These are phyloP conservation scores for Otocyon megalotis DNA, from an alignment of 2,113 vertebrate genomes.

Conservation along the genomic window DNA sequence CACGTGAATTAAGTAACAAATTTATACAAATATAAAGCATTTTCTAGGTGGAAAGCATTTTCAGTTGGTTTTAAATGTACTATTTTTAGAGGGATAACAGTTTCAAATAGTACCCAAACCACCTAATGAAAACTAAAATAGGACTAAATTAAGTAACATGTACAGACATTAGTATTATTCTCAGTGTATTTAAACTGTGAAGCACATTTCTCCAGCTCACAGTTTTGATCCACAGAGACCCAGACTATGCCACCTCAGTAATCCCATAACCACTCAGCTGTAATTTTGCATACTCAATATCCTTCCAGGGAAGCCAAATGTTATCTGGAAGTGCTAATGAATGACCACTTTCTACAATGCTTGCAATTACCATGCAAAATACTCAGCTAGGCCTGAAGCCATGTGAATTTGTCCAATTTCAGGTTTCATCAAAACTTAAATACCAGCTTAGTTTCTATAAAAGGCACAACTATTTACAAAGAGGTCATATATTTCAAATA, in stretches of 20 bases:
- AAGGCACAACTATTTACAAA: neutral
- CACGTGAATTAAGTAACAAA: neutral
- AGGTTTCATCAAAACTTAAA: conserved; percentile 53
- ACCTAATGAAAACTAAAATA: conserved; percentile 2
- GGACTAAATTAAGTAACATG: neutral
- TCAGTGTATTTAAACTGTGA: neutral
- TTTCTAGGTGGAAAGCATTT: neutral
- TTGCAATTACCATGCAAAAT: neutral
- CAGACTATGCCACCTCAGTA: neutral
- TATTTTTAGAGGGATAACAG: neutral
- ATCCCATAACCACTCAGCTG: neutral
- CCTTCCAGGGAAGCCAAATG: neutral
- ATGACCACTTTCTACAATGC: neutral
- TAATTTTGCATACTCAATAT: neutral
- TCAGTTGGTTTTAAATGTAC: neutral
- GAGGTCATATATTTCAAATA: neutral
- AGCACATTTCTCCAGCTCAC: neutral
- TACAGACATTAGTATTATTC: neutral
- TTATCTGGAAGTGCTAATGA: neutral
- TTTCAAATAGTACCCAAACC: neutral
- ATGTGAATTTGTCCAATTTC: neutral
- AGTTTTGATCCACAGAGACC: neutral
- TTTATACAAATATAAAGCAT: neutral
- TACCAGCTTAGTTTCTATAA: neutral
- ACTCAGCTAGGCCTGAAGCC: neutral